A percentile compares a stretch with the other conserved stretches of the same genome.
phyloP scores from a whole-genome alignment of 2,888 invertebrate species.

The Cerceris ruficornis region DNA sequence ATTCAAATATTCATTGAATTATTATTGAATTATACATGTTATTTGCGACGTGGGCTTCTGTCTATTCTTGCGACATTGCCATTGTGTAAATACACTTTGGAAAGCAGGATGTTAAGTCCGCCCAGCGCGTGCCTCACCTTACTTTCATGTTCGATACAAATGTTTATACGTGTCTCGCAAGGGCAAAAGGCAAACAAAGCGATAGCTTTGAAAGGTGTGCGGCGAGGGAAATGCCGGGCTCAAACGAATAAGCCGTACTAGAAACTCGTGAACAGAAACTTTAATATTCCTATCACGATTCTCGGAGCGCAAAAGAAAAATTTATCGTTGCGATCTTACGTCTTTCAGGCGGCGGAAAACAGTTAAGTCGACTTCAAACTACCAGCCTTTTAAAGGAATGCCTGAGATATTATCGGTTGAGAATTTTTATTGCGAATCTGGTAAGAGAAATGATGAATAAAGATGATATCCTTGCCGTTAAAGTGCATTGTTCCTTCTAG shows the following conservation, averaged over 20 bases:
- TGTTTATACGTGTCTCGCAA: constrained; percentile 63
- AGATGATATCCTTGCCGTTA: too few species aligned
- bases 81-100: background rate
- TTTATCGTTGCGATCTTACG: constrained; percentile 30
- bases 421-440: background rate
- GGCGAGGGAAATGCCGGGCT: constrained; percentile 43
- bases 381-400: constrained; percentile 13
- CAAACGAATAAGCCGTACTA: constrained; percentile 35
- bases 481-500: too few species aligned
- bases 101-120: constrained; percentile 16
- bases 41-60: too few species aligned
- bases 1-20: too few species aligned
- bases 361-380: constrained; percentile 1
- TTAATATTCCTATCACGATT: constrained; percentile 52
- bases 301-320: constrained; percentile 32
- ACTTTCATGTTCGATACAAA: constrained; percentile 53
- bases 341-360: constrained; percentile 9
- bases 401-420: background rate
- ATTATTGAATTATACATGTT: too few species aligned
- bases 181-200: constrained; percentile 59
- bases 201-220: constrained; percentile 52
- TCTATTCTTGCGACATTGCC: too few species aligned
- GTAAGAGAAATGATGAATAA: too few species aligned
- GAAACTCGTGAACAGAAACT: constrained; percentile 52
- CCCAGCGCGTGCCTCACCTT: constrained; percentile 33